These are phyloP conservation scores for Opisthocomus hoazin DNA, from an alignment of 2,113 vertebrate species.

Conservation along the genomic window DNA sequence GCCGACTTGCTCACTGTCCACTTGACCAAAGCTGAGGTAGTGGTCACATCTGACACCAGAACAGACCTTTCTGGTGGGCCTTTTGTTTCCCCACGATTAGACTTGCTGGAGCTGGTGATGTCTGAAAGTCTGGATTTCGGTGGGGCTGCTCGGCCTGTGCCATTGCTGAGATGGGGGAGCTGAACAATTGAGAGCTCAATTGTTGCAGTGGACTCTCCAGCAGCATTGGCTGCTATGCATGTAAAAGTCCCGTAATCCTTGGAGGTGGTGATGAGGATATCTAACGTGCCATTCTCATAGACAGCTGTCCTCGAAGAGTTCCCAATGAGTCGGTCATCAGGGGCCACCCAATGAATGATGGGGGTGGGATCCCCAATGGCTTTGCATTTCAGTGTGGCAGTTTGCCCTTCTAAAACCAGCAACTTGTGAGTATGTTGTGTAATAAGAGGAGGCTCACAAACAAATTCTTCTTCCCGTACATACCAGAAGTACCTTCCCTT, in stretches of 20 bases:
- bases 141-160: constrained; percentile 81
- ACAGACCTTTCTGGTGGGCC: constrained; percentile 83
- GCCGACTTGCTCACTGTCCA: constrained; percentile 93
- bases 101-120: constrained; percentile 93
- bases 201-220: constrained; percentile 89
- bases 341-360: constrained; percentile 93
- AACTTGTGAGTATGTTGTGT: constrained; percentile 95
- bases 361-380: constrained; percentile 93
- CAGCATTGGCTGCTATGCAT: constrained; percentile 95
- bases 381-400: constrained; percentile 91
- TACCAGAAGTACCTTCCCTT: constrained; percentile 98
- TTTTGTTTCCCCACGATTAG: constrained; percentile 84
- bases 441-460: constrained; percentile 93
- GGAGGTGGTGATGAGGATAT: constrained; percentile 90
- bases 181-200: constrained; percentile 95
- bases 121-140: constrained; percentile 92
- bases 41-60: constrained; percentile 90
- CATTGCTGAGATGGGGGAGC: constrained; percentile 90
- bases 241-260: constrained; percentile 96
- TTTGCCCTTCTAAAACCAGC: constrained; percentile 94
- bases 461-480: constrained; percentile 90
- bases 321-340: constrained; percentile 88
- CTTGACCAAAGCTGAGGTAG: constrained; percentile 88
- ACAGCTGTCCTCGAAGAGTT: constrained; percentile 88
- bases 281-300: constrained; percentile 93